Evolutionary conservation across 2,113 vertebrate species (phyloP), one percentile per base, ranked within the genome.

Genomic region (Anguilla japonica): DNA sequence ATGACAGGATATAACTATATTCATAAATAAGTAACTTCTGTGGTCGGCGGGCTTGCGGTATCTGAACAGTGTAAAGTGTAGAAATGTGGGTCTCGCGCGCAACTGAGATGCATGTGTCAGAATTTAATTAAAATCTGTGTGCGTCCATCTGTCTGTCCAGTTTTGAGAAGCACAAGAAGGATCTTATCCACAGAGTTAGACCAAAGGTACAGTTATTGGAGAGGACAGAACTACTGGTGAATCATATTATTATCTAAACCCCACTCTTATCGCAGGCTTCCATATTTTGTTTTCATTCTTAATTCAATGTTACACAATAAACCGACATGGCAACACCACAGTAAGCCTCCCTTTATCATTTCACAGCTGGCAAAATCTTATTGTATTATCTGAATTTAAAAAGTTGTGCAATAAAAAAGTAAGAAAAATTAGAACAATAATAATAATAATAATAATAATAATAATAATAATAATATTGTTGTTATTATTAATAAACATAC

Each of bases 181-280:
- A 43, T 63, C 7, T n/a, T 18, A 39, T 18, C 34, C 56, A 60
- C 82, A 29, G 18, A 39, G 29, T 86, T 83, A 90, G 88, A 90
- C 34, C 15, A 89, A 85, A 91, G 87, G 88, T 88, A 87, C 88
- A 87, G 86, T 90, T 91, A 22, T 53, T 53, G 50, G 0, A 53
- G 50, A 53, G 50, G 5, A 0, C 26, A 9, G 60, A 22, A 67
- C 2, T 26, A 67, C 2, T 26, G 22, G 22, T 9, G 22, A 4
- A 67, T 8, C 60, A 67, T 26, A 67, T 26, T 60, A 9, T 60
- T 63, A 63, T 63, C 60, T 63, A 22, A 63, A 20, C 60, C 60
- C 16, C 60, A 8, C 60, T 26, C 22, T 67, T 20, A 22, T 67
- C 50, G 1, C 50, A 53, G 50, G 50, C 18, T 67, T 67, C 60